Conservation (phyloP, 2,113 vertebrate genomes). For the Tragelaphus strepsiceros region DNA sequence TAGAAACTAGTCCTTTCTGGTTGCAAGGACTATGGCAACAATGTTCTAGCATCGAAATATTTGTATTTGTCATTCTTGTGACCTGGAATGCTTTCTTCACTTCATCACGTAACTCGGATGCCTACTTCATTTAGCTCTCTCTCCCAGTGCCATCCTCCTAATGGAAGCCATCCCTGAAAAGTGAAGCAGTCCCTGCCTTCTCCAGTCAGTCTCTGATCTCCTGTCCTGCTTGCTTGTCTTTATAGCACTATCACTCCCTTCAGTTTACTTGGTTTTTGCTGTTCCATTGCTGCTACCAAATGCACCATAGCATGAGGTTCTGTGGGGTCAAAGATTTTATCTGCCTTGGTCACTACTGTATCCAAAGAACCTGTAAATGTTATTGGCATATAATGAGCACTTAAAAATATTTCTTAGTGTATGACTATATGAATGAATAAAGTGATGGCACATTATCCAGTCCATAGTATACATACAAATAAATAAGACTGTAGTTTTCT, state of each 20-base stretch:
- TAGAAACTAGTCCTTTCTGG: neutral
- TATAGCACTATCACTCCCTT: neutral
- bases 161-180: neutral
- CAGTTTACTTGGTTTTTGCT: neutral
- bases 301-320: neutral
- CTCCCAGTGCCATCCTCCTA: neutral
- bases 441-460: neutral
- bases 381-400: neutral
- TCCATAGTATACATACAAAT: neutral
- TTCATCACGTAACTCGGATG: neutral
- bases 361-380: neutral
- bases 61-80: neutral
- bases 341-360: neutral
- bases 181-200: neutral
- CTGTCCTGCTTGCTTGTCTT: neutral
- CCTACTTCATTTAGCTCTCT: neutral
- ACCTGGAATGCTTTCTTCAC: neutral
- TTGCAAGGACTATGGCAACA: neutral
- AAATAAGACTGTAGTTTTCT: neutral
- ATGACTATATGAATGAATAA: neutral
- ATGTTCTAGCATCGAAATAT: neutral
- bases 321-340: neutral
- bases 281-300: neutral
- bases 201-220: neutral
- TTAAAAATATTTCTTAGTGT: neutral